Evolutionary conservation across 1,140 invertebrate species (phyloP), one percentile per base, ranked within the genome.

Genomic region (Camponotus floridanus): DNA sequence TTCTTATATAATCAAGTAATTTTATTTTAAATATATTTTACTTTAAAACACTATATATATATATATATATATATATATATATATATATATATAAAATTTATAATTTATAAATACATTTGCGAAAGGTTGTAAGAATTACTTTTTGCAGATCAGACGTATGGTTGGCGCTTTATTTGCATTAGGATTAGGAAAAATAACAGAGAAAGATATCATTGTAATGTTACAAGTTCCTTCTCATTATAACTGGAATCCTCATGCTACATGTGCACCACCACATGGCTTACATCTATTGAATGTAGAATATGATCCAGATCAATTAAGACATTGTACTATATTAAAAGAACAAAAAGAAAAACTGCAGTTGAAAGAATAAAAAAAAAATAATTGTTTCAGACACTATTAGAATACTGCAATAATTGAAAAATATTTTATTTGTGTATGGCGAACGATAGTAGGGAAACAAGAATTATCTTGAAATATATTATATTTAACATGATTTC

Each of bases 1-100:
- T 98, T 97, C 95, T 94, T 98, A 21, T 97, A 98, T 91, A 97
- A 97, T 91, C 97, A 98, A 95, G 97, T 97, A 94, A 74, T 26
- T 26, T 26, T 26, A 26, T 26, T 26, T 26, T 0, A 26, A 26
- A 26, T 26, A 51, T 51, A 36, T 70, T 33, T 61, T 3, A 55
- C 68, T 84, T 55, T 2, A 76, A 83, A 42, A 11, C 26, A 26
- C 26, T 7, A 39, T 79, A 45, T 5, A 36, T 70, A 15, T n/a
- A n/a, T n/a, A n/a, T n/a, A n/a, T n/a, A n/a, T n/a, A n/a, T n/a
- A n/a, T n/a, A n/a, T n/a, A n/a, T n/a, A n/a, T n/a, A n/a, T n/a
- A n/a, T n/a, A n/a, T n/a, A n/a, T n/a, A n/a, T n/a, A n/a, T n/a
- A n/a, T n/a, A n/a, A n/a, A n/a, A n/a, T n/a, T n/a, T n/a, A n/a